Conservation (phyloP, 2,888 invertebrate species). For the Acanthosepion esculentum region DNA sequence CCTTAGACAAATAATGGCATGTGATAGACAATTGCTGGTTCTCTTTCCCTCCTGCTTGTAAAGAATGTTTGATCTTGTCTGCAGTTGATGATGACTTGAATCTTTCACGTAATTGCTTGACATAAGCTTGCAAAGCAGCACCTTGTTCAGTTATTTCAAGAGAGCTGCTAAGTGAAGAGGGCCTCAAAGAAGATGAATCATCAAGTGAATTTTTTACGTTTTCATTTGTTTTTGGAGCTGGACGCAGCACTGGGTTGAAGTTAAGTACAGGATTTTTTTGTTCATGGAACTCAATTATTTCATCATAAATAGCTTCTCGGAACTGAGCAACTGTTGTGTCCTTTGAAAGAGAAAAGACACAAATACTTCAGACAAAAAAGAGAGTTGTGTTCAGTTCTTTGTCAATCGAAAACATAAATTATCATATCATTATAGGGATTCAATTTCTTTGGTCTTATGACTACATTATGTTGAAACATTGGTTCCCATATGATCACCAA, state of each 20-base stretch:
- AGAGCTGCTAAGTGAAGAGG: background rate
- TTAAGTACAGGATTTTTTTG: constrained; percentile 63
- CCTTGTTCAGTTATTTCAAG: constrained; percentile 24
- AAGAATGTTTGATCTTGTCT: background rate
- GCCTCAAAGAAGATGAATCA: background rate
- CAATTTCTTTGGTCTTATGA: too few relatives aligned
- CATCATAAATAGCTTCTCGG: constrained; percentile 71
- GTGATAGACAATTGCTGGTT: background rate
- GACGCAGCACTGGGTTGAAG: constrained; percentile 65
- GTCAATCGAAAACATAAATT: background rate
- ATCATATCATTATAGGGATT: too few relatives aligned
- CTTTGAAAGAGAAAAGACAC: constrained; percentile 59
- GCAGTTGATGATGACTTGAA: background rate
- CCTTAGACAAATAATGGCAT: background rate
- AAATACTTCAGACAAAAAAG: background rate
- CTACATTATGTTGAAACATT: too few relatives aligned
- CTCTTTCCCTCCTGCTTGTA: background rate
- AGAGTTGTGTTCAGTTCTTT: background rate
- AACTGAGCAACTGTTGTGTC: constrained; percentile 68
- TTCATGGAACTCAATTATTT: constrained; percentile 71
- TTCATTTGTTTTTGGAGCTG: constrained; percentile 62
- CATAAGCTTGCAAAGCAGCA: constrained; percentile 25
- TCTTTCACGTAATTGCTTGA: constrained; percentile 34
- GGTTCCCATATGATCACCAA: too few relatives aligned
- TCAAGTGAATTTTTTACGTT: background rate